Evolutionary conservation across 2,797 vertebrate genomes (phyloP).

Genomic region (Crypturellus tataupa): DNA sequence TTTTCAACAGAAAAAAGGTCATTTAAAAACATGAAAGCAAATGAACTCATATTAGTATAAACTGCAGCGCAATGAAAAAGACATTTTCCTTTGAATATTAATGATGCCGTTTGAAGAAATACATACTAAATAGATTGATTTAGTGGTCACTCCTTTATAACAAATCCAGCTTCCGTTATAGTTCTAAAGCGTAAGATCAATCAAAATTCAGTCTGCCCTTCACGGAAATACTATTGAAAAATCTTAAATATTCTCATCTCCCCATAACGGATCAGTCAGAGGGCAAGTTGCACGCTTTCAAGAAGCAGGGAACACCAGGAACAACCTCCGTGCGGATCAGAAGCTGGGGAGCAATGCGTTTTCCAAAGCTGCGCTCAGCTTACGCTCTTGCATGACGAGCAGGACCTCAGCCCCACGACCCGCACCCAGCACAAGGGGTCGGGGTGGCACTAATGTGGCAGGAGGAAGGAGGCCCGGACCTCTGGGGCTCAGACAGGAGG

Average conservation of each 20-base stretch:
- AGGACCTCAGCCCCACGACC: rapidly evolving
- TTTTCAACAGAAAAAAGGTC: slow-evolving; percentile 36
- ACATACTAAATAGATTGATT: slow-evolving; percentile 56
- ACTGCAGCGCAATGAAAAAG: slow-evolving; percentile 52
- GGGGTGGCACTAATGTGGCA: neutral
- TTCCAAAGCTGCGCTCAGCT: neutral
- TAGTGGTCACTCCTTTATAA: slow-evolving; percentile 56
- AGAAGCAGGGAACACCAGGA: neutral
- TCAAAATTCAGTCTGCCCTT: slow-evolving; percentile 55
- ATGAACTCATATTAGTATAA: slow-evolving; percentile 54
- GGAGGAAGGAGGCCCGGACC: neutral
- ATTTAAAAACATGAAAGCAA: slow-evolving; percentile 57
- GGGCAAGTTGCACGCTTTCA: neutral
- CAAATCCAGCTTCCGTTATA: slow-evolving; percentile 58
- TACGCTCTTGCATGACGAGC: neutral
- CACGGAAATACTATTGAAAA: slow-evolving; percentile 11
- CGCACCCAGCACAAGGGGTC: neutral
- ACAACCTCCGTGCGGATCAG: neutral
- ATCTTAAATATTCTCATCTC: neutral
- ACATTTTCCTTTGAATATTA: slow-evolving; percentile 52
- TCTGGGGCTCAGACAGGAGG: neutral
- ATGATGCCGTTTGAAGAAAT: slow-evolving; percentile 61
- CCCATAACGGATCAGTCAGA: neutral
- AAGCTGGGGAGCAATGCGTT: neutral
- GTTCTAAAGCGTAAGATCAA: slow-evolving; percentile 38